Conservation (phyloP, 2,797 vertebrate genomes). For the Danio tinwini region DNA sequence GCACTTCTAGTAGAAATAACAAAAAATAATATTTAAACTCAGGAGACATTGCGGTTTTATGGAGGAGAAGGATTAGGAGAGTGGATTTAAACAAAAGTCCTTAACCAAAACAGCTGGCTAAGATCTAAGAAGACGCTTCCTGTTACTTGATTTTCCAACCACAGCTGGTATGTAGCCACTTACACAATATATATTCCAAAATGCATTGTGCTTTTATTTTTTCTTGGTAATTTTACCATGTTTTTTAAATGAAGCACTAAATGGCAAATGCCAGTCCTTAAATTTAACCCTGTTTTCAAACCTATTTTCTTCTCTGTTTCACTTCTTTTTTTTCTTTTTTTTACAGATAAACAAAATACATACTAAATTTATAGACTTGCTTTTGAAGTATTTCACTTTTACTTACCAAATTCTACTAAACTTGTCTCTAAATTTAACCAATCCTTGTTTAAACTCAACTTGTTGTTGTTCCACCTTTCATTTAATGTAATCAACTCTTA, state of each 20-base stretch:
- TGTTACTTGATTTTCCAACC: constrained; percentile 37
- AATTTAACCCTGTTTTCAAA: not conserved
- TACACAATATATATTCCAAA: not conserved
- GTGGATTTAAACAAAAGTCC: constrained; percentile 32
- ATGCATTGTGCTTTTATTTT: not conserved
- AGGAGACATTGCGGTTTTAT: constrained; percentile 24
- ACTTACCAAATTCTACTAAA: too few species aligned
- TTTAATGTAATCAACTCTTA: too few species aligned
- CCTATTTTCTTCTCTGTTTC: not conserved
- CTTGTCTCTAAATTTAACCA: too few species aligned
- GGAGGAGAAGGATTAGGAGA: constrained; percentile 2
- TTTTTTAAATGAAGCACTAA: constrained; percentile 17
- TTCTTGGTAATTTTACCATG: constrained; percentile 8
- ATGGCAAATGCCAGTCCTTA: not conserved
- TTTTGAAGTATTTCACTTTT: too few species aligned
- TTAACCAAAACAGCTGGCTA: constrained; percentile 27
- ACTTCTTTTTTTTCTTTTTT: too few species aligned
- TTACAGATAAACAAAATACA: constrained; percentile 1
- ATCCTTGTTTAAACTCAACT: too few species aligned
- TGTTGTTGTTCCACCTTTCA: too few species aligned
- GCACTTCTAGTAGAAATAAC: constrained; percentile 1
- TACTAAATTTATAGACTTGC: too few species aligned
- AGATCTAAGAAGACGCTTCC: constrained; percentile 38
- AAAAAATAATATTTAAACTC: constrained; percentile 12
- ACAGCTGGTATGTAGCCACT: constrained; percentile 26